phyloP scores from a whole-genome alignment of 2,797 vertebrate genomes.

The Periophthalmus magnuspinnatus region DNA sequence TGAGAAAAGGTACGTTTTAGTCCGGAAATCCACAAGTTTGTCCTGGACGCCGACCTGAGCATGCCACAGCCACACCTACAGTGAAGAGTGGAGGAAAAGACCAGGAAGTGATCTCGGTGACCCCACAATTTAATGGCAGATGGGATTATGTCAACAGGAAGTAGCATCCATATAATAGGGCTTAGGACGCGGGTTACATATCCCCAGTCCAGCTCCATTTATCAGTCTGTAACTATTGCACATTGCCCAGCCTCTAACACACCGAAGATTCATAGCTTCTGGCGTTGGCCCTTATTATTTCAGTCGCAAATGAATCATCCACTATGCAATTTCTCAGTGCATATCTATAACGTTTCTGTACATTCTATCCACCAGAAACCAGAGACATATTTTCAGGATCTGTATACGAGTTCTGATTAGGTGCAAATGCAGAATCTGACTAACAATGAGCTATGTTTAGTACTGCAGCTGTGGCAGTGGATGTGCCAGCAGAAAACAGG shows the following conservation, averaged over 20 bases:
- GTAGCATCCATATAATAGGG: too few relatives aligned
- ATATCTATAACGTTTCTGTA: background rate
- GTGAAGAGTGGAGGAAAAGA: too few relatives aligned
- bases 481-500: too few relatives aligned
- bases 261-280: background rate
- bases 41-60: too few relatives aligned
- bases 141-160: too few relatives aligned
- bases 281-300: background rate
- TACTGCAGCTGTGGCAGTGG: background rate
- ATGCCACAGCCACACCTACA: too few relatives aligned
- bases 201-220: too few relatives aligned
- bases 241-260: background rate
- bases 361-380: background rate
- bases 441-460: constrained; percentile 1
- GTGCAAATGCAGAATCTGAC: background rate
- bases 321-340: background rate
- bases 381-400: background rate
- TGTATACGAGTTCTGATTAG: background rate
- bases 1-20: too few relatives aligned
- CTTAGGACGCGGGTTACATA: too few relatives aligned
- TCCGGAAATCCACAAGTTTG: too few relatives aligned
- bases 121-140: too few relatives aligned
- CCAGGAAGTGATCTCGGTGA: too few relatives aligned
- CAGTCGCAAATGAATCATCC: background rate
- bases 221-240: background rate